These are phyloP conservation scores for Spodoptera picta DNA, from an alignment of 2,888 invertebrate genomes.

Conservation along the genomic window DNA sequence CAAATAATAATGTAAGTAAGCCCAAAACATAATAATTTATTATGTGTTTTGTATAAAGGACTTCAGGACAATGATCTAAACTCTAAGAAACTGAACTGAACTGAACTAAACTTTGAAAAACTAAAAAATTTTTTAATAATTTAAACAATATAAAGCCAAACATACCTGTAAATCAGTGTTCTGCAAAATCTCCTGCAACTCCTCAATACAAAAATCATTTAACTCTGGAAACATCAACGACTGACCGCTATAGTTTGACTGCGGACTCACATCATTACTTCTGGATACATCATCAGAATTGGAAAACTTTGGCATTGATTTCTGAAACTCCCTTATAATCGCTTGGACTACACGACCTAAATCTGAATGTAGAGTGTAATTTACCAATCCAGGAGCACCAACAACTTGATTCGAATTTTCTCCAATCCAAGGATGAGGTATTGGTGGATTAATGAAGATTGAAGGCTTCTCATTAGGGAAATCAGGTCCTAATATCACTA, in stretches of 20 bases:
- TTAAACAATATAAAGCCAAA: not conserved
- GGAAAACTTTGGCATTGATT: slow-evolving; percentile 70
- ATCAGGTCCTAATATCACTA: slow-evolving; percentile 90
- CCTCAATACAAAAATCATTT: slow-evolving; percentile 85
- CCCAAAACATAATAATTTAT: too few relatives aligned
- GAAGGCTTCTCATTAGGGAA: slow-evolving; percentile 93
- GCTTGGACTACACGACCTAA: slow-evolving; percentile 94
- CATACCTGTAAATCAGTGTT: slow-evolving; percentile 91
- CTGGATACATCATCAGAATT: slow-evolving; percentile 79
- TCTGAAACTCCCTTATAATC: slow-evolving; percentile 93
- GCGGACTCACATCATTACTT: slow-evolving; percentile 73
- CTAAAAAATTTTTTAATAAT: too few relatives aligned
- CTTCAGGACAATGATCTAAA: too few relatives aligned
- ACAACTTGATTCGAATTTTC: slow-evolving; percentile 91
- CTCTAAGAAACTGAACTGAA: too few relatives aligned
- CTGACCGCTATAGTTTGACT: slow-evolving; percentile 67
- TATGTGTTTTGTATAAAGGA: too few relatives aligned
- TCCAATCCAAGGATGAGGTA: slow-evolving; percentile 92
- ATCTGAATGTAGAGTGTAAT: slow-evolving; percentile 94
- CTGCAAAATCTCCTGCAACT: slow-evolving; percentile 91
- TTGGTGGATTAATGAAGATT: slow-evolving; percentile 90
- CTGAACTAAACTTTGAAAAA: too few relatives aligned
- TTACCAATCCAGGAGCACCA: slow-evolving; percentile 92
- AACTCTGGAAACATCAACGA: slow-evolving; percentile 79
- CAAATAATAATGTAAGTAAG: too few relatives aligned